Evolutionary conservation across 2,113 vertebrate species (phyloP), one percentile per base, ranked within the genome.

Genomic region (Limnothrissa miodon): DNA sequence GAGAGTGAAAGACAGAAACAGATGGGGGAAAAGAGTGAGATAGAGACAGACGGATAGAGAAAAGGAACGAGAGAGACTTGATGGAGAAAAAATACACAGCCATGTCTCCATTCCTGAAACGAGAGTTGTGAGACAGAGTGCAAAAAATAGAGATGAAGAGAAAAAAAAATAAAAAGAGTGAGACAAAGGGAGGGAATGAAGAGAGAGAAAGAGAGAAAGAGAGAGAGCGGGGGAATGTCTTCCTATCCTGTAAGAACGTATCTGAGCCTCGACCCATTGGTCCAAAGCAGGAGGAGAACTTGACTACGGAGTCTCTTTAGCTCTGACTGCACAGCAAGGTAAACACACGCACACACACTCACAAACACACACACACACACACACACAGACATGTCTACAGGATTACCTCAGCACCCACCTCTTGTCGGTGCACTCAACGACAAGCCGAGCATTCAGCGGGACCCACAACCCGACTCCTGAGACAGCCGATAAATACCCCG

Each of bases 121-220:
- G 42, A 48, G 10, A 48, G 46, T 13, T 2, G 46, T 4, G 17
- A 53, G 17, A 21, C 17, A 56, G 29, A 25, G 80, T 42, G 80
- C n/a, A n/a, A n/a, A n/a, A n/a, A n/a, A n/a, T n/a, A 80, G 85
- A 44, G 39, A 23, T 53, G 83, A 29, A 46, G 78, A 39, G 78
- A 4, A 42, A 42, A 25, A 81, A 13, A 19, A 81, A 21, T 66
- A 81, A 39, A 45, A 42, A 19, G 45, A 29, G 46, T 13, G 46
- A 56, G 53, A 39, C 2, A 42, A 42, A 42, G 42, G 6, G 42
- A 42, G 42, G 42, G 2, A 42, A 7, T 8, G 56, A 70, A 62
- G 42, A 39, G 78, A 48, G 74, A 42, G 78, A 46, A 21, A 5
- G 45, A 81, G 39, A 29, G 51, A 74, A 15, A 45, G 33, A 0